Conservation (phyloP, 2,888 invertebrate genomes). For the Eumacrocentrus americanus region DNA sequence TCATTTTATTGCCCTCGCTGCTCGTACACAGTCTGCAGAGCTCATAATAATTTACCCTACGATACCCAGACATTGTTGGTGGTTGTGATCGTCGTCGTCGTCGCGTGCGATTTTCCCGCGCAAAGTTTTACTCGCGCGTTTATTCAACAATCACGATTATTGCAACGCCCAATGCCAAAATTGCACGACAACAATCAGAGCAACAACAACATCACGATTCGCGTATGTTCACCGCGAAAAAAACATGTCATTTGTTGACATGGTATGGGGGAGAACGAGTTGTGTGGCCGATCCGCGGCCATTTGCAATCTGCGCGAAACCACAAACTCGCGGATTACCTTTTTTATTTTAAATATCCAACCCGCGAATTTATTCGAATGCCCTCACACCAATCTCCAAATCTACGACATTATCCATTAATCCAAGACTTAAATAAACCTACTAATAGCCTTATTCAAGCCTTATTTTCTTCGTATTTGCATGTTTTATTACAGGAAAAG, state of each 20-base stretch:
- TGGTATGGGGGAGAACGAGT: constrained; percentile 15
- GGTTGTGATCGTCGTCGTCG: too few species aligned
- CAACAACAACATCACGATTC: neutral
- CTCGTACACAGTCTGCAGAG: constrained; percentile 73
- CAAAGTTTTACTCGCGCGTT: constrained; percentile 7
- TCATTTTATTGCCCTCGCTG: constrained; percentile 70
- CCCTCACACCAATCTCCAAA: neutral
- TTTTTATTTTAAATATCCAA: neutral
- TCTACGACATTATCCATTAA: too few species aligned
- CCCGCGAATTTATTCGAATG: constrained; percentile 10
- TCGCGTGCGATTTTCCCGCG: constrained; percentile 22
- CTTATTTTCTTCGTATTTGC: too few species aligned
- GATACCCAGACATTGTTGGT: constrained; percentile 69
- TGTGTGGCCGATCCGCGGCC: constrained; percentile 39
- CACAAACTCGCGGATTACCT: neutral
- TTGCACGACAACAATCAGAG: neutral
- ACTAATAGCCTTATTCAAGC: too few species aligned
- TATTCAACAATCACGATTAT: neutral
- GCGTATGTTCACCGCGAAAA: constrained; percentile 7
- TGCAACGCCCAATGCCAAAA: neutral
- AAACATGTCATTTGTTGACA: constrained; percentile 40
- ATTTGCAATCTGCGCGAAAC: constrained; percentile 40
- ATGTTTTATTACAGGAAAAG: too few species aligned
- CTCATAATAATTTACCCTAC: constrained; percentile 75
- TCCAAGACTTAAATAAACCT: too few species aligned